Base-by-base conservation (phyloP, 2,888 invertebrate species). In the Cheilosia vernalis region DNA sequence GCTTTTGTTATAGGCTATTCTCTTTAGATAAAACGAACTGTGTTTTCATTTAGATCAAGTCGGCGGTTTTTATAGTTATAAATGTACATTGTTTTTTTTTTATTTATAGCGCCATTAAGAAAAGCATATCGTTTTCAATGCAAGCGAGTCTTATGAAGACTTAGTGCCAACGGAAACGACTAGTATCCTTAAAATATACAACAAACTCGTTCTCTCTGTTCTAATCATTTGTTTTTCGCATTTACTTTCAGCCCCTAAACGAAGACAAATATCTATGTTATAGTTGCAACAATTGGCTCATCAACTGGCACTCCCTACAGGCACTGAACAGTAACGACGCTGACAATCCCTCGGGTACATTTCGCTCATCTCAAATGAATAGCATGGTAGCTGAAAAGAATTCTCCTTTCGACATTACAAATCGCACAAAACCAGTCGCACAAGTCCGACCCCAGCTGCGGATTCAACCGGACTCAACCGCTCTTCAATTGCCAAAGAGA, bases 201-300 rank as follows among this genome's bases (percentile, higher is more conserved):
- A 5, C 4, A 17, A 17, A 47, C 44, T 47, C 17, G 6, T 17
- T 6, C 1, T 0, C 1, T 37, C 10, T 27, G 17, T 42, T 40
- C 2, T 47, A 9, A 37, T 24, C 4, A n/a, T 42, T 40, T 40
- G 2, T 6, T 44, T 24, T 85, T 21, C 63, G 60, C 61, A 63
- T 86, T 42, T 30, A 3, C 13, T 89, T 90, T 9, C 88, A 92
- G 92, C 92, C 92, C 0, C 82, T 91, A 21, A 91, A 92, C 79
- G 92, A 92, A 86, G 92, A 92, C 79, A 92, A 92, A 88, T 92
- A 90, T 83, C 89, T 92, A 40, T 92, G 92, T 89, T 92, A 90
- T 84, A 91, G 91, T 84, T 92, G 92, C 88, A 92, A 92, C 88
- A 92, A 92, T 83, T 92, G 92, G 92, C 89, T 92, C 1, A 92